Conservation (phyloP, 2,113 vertebrate genomes). For the Hydrochoerus hydrochaeris region DNA sequence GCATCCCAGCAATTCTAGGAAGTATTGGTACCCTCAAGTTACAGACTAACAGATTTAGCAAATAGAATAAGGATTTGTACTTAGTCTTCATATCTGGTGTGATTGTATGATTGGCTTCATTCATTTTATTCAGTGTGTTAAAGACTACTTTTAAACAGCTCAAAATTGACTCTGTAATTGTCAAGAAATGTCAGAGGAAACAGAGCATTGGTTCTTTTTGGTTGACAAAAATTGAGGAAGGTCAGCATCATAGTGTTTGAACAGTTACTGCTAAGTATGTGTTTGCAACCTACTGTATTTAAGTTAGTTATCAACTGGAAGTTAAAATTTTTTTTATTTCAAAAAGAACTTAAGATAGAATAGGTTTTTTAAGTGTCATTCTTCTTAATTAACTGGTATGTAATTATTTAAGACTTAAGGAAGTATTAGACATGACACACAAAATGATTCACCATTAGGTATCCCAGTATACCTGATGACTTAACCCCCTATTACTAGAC, state of each 20-base stretch:
- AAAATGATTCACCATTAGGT: slow-evolving; percentile 42
- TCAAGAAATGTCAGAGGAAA: slow-evolving; percentile 8
- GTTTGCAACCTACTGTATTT: neutral
- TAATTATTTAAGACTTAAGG: slow-evolving; percentile 10
- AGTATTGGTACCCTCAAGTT: neutral
- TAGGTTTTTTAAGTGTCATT: neutral
- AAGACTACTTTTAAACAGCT: slow-evolving; percentile 11
- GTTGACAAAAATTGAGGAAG: slow-evolving; percentile 8
- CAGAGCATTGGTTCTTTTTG: neutral
- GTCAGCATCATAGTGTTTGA: neutral
- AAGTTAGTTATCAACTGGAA: neutral
- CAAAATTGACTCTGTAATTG: neutral
- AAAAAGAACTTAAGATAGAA: neutral
- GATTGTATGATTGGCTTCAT: neutral
- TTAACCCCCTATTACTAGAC: neutral
- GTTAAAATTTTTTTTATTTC: neutral
- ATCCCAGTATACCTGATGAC: slow-evolving; percentile 5
- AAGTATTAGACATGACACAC: slow-evolving; percentile 36
- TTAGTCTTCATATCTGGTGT: neutral
- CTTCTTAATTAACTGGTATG: slow-evolving; percentile 31
- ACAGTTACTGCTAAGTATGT: neutral
- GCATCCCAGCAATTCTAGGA: neutral
- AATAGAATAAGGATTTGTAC: slow-evolving; percentile 4
- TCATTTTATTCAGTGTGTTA: neutral
- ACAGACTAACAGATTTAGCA: neutral